Evolutionary conservation across 2,113 vertebrate species (phyloP), one percentile per base, ranked within the genome.

Genomic region (Ceyx margarethae): DNA sequence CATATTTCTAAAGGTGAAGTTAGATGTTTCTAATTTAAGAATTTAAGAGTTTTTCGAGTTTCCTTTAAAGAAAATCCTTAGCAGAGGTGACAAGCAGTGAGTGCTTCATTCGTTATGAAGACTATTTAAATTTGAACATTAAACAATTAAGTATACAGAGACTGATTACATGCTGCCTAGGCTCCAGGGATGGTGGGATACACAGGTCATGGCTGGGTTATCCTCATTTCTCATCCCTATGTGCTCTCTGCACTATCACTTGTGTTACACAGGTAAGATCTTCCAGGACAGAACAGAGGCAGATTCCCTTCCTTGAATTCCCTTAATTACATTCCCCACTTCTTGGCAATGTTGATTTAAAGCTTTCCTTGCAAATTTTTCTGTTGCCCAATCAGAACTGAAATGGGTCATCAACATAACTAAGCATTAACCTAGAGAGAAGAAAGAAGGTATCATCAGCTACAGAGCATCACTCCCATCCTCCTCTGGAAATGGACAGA

Each of bases 401-500:
- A 56, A 67, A 62, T 0, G 9, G 60, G 37, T 62, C 66, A 64
- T 48, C 23, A 28, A 31, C 1, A 4, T 0, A n/a, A 33, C 25
- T 22, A 29, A 50, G 23, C 42, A 21, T 13, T 28, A 35, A 67
- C 37, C 11, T 53, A 21, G 25, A 14, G 13, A 83, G 18, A 51
- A 31, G 21, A 28, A 48, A 29, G 37, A 45, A 22, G 46, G 46
- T 19, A 26, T 6, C 26, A 51, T 20, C 53, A 53, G 40, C 33
- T 50, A 21, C 45, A 33, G n/a, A 51, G 5, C 50, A 29, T 10
- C 6, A 11, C 11, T 22, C 57, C 80, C 46, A n/a, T 12, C 43
- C 43, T 66, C 42, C 46, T 21, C 23, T 2, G 0, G 28, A 75
- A 67, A 25, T 3, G 0, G 29, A 18, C 17, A 43, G 46, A 20